These are phyloP conservation scores for Toxonevra muliebris DNA, from an alignment of 2,888 invertebrate species.

Conservation along the genomic window DNA sequence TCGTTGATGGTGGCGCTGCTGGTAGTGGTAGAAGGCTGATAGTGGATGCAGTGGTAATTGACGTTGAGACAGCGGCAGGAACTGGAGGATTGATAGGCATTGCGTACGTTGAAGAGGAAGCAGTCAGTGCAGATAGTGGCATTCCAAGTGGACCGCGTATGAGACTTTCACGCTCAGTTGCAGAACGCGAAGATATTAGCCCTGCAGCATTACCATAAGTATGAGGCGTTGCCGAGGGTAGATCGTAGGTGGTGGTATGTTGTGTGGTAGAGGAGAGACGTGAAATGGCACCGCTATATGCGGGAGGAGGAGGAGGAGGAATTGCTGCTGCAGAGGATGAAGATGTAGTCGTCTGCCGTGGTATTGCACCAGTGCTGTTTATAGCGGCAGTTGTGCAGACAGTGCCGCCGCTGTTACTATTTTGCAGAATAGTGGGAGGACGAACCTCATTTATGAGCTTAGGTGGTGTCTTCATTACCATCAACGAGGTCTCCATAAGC, in stretches of 20 bases:
- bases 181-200: conserved; percentile 35
- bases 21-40: conserved; percentile 48
- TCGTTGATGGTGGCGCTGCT: conserved; percentile 48
- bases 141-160: conserved; percentile 57
- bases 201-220: conserved; percentile 49
- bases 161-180: conserved; percentile 37
- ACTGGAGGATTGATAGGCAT: conserved; percentile 44
- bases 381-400: conserved; percentile 13
- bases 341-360: conserved; percentile 38
- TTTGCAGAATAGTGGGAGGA: conserved; percentile 30
- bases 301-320: conserved; percentile 32
- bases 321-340: conserved; percentile 25
- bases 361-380: conserved; percentile 42
- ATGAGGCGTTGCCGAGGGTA: conserved; percentile 57
- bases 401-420: neutral
- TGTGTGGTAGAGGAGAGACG: conserved; percentile 47
- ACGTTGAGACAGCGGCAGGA: conserved; percentile 32
- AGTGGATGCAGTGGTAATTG: conserved; percentile 38
- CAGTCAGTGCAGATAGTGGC: conserved; percentile 47
- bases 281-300: conserved; percentile 41
- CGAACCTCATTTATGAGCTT: conserved; percentile 35
- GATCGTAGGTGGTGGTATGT: conserved; percentile 49
- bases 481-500: conserved; percentile 62
- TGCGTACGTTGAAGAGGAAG: conserved; percentile 49
- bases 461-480: conserved; percentile 44